Evolutionary conservation across 2,888 invertebrate species (phyloP).

Genomic region (Drosophila setosimentum): DNA sequence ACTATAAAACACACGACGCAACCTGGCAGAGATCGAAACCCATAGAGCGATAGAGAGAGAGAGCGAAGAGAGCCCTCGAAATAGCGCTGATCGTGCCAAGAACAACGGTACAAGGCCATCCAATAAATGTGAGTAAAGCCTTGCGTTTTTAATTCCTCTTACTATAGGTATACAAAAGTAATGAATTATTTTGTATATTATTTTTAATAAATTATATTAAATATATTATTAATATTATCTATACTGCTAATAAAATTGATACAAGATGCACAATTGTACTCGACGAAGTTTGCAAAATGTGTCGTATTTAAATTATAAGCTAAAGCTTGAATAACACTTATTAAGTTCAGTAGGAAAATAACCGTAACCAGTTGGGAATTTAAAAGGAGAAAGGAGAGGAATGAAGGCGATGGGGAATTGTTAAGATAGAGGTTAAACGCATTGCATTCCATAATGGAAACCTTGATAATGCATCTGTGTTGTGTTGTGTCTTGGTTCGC

Average conservation of each 20-base stretch:
- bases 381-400: not conserved
- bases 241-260: not conserved
- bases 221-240: not conserved
- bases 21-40: conserved; percentile 54
- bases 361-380: conserved; percentile 31
- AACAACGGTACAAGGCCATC: conserved; percentile 56
- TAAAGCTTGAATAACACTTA: not conserved
- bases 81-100: conserved; percentile 54
- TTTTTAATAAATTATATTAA: not conserved
- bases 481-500: conserved; percentile 32
- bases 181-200: not conserved
- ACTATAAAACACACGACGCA: conserved; percentile 52
- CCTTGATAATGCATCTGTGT: conserved; percentile 39
- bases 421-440: conserved; percentile 13
- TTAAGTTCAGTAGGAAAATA: not conserved
- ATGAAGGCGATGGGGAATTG: not conserved
- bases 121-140: conserved; percentile 54
- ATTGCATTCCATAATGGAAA: conserved; percentile 43
- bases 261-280: not conserved
- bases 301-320: not conserved
- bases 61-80: conserved; percentile 12
- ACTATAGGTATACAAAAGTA: not conserved
- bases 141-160: not conserved
- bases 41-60: conserved; percentile 16
- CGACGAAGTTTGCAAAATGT: not conserved